These are phyloP conservation scores for Thyatira batis DNA, from an alignment of 2,888 invertebrate species.

Conservation along the genomic window DNA sequence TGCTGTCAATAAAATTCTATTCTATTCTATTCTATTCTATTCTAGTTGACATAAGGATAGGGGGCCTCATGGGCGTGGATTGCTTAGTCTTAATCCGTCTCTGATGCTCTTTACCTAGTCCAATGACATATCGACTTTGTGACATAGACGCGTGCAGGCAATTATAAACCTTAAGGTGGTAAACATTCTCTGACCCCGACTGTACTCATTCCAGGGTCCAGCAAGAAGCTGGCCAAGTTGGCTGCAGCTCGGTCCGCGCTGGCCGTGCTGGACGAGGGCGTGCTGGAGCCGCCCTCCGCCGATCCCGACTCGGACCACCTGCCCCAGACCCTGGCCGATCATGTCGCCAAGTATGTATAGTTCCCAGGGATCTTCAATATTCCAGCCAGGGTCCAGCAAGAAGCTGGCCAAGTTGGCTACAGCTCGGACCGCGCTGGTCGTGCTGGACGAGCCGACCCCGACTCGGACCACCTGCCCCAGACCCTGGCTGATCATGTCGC, in stretches of 20 bases:
- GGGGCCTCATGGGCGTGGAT: too few relatives aligned
- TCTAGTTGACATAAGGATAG: too few relatives aligned
- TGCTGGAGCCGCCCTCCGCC: constrained; percentile 15
- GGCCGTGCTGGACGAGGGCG: constrained; percentile 74
- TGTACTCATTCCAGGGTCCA: constrained; percentile 84
- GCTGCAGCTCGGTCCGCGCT: constrained; percentile 93
- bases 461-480: constrained; percentile 80
- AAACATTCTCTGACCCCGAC: too few relatives aligned
- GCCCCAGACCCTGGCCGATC: constrained; percentile 89
- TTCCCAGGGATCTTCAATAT: not conserved
- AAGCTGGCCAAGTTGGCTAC: constrained; percentile 95
- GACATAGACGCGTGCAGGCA: too few relatives aligned
- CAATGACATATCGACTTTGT: too few relatives aligned
- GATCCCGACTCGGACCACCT: constrained; percentile 45
- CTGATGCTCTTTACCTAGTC: too few relatives aligned
- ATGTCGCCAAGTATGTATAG: constrained; percentile 77
- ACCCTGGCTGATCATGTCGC: constrained; percentile 88
- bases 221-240: constrained; percentile 95
- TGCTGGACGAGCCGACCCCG: constrained; percentile 49
- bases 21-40: too few relatives aligned
- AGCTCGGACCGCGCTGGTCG: constrained; percentile 91
- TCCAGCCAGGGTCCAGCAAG: constrained; percentile 91
- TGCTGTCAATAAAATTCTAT: too few relatives aligned
- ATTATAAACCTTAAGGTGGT: too few relatives aligned
- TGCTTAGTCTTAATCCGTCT: too few relatives aligned